Evolutionary conservation across 1,140 invertebrate species (phyloP), one percentile per base, ranked within the genome.

Genomic region (Copidosoma floridanum): DNA sequence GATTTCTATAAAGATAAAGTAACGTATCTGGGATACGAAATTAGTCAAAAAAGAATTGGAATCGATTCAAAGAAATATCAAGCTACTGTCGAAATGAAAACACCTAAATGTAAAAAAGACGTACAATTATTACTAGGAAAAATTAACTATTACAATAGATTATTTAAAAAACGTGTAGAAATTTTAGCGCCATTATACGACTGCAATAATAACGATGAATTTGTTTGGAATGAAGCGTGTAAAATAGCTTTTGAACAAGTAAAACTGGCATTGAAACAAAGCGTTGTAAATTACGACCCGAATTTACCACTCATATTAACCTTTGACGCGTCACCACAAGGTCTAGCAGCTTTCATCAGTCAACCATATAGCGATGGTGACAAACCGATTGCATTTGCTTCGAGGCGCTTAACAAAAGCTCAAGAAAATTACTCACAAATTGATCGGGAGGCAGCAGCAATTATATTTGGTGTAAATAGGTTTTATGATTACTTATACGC

Each of bases 311-410:
- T 60, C 18, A 52, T 60, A 24, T 29, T 52, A 16, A 60, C 57
- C 5, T 53, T 21, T 23, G 57, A 52, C 24, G 57, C 57, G 7
- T 60, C 50, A 29, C 57, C 57, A 21, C 12, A 43, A 8, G 57
- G 57, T 5, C 38, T 60, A 23, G 50, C 48, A 20, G 57, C 57
- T 10, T 44, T n/a, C 43, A 53, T 60, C 1, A 53, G 57, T 18
- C 57, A 60, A 24, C 38, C 48, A 47, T 60, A 60, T 35, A 27
- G 18, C 6, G 57, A 60, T 14, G 57, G 47, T 27, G 57, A 52
- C 29, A 52, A 52, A 41, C 48, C 57, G 20, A 47, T 59, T 40
- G 57, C 48, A 10, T 59, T 59, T 35, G 44, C 37, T 10, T 53
- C 57, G n/a, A 60, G 11, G 12, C 40, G 48, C 8, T 44, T 56